Conservation (phyloP, 2,888 invertebrate species). For the Spisula solida region DNA sequence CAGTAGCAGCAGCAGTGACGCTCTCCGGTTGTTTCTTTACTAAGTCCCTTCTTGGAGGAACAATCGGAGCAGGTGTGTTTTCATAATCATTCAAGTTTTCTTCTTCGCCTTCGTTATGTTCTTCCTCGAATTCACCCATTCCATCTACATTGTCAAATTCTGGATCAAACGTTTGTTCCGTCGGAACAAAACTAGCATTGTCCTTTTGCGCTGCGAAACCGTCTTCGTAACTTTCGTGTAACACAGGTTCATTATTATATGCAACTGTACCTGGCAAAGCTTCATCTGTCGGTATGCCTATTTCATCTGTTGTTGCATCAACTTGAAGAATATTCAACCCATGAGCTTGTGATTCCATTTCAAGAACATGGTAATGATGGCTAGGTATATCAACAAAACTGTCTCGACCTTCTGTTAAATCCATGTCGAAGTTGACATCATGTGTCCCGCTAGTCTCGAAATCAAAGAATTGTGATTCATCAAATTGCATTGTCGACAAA, state of each 20-base stretch:
- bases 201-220: not conserved
- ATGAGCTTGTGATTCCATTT: not conserved
- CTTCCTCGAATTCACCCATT: not conserved
- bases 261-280: not conserved
- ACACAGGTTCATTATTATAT: slow-evolving; percentile 24
- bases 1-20: not conserved
- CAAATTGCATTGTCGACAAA: slow-evolving; percentile 14
- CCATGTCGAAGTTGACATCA: not conserved
- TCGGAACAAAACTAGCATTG: not conserved
- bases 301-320: not conserved
- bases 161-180: not conserved
- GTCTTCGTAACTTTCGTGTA: not conserved
- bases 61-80: not conserved
- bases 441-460: not conserved
- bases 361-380: slow-evolving; percentile 3
- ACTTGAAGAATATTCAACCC: not conserved
- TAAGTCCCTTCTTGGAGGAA: slow-evolving; percentile 6
- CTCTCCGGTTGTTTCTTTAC: not conserved
- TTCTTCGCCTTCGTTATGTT: not conserved
- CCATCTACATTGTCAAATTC: not conserved
- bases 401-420: not conserved
- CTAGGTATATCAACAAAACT: slow-evolving; percentile 15
- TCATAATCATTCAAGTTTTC: not conserved
- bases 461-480: slow-evolving; percentile 24
- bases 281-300: not conserved